A percentile compares a stretch with the other conserved stretches of the same genome.
Evolutionary conservation across 2,888 invertebrate genomes (phyloP).

Genomic region (Ellobium chinense): DNA sequence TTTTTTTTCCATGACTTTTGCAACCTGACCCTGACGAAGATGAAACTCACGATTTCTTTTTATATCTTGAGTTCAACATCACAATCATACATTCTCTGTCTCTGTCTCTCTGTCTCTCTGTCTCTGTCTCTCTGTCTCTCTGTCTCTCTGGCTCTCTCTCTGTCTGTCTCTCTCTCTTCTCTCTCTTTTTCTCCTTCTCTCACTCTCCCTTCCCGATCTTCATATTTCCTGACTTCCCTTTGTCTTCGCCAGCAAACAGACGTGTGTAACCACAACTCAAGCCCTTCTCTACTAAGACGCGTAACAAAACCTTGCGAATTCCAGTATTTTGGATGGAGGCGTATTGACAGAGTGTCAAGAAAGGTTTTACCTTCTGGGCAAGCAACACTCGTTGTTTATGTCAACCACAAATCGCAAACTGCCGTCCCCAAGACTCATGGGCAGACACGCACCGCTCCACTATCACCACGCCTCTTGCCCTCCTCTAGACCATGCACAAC

Average conservation of each 20-base stretch:
- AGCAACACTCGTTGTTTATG: slow-evolving; percentile 33
- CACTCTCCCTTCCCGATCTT: not conserved
- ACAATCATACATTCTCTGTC: not conserved
- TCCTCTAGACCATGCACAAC: slow-evolving; percentile 31
- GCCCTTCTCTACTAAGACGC: not conserved
- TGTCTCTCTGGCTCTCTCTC: not conserved
- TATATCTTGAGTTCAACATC: not conserved
- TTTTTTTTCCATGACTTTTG: too few species aligned
- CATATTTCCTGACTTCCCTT: not conserved
- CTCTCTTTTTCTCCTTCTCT: not conserved
- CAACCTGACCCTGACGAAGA: not conserved
- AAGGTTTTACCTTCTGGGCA: slow-evolving; percentile 37
- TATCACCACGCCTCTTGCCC: not conserved
- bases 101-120: not conserved
- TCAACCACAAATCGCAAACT: slow-evolving; percentile 3
- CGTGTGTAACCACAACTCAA: not conserved
- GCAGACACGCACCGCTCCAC: slow-evolving; percentile 15
- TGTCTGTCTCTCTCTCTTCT: not conserved
- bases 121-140: not conserved
- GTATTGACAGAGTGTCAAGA: slow-evolving; percentile 33
- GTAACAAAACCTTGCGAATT: slow-evolving; percentile 17
- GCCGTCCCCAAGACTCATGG: not conserved
- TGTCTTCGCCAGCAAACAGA: not conserved
- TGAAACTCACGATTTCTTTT: not conserved
- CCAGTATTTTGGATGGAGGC: slow-evolving; percentile 10